Conservation (phyloP, 1,140 invertebrate genomes). For the Cydia splendana region DNA sequence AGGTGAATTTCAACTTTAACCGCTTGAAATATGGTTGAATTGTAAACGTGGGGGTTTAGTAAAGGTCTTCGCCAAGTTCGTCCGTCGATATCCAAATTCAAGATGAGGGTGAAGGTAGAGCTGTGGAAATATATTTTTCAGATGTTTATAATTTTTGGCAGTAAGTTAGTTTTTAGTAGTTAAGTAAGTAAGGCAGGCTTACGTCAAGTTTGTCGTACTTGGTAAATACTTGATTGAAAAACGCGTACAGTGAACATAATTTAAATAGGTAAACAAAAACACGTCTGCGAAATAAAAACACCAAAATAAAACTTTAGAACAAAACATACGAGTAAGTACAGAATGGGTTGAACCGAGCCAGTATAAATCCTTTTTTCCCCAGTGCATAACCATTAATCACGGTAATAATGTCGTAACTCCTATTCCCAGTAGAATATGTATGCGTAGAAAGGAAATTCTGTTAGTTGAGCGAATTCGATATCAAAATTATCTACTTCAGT, state of each 20-base stretch:
- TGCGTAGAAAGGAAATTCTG: background rate
- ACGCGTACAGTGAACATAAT: too few species aligned
- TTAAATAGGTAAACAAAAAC: too few species aligned
- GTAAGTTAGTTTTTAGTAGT: too few species aligned
- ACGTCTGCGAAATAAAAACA: too few species aligned
- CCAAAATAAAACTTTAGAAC: background rate
- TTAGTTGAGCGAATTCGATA: background rate
- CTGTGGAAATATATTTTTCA: background rate
- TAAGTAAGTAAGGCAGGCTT: too few species aligned
- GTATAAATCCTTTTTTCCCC: constrained; percentile 13
- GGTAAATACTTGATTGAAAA: too few species aligned
- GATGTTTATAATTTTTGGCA: background rate
- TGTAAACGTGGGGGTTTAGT: background rate
- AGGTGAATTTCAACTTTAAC: background rate
- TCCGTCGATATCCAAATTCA: background rate
- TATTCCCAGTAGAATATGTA: background rate
- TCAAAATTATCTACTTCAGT: background rate
- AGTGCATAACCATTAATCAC: constrained; percentile 19
- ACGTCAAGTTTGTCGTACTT: background rate
- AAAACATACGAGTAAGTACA: background rate
- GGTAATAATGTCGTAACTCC: constrained; percentile 19
- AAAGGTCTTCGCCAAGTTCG: background rate
- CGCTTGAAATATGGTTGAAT: background rate
- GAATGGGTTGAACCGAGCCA: background rate
- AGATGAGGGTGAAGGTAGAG: background rate